These are phyloP conservation scores for Drosophila trichaetosa DNA, from an alignment of 2,888 invertebrate species.

Conservation along the genomic window DNA sequence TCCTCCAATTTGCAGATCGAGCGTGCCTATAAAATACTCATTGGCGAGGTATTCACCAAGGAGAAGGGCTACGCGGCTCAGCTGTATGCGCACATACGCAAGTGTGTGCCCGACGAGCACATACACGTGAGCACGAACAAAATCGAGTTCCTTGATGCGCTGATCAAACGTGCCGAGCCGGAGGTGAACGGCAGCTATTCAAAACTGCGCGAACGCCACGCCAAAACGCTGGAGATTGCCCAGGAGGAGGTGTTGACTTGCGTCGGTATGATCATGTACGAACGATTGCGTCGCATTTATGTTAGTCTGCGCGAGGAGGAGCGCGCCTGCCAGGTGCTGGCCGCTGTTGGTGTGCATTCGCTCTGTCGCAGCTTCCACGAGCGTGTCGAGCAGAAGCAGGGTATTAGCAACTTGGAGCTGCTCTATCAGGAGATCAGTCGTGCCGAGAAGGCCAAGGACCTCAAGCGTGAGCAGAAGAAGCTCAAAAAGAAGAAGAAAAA, in stretches of 20 bases:
- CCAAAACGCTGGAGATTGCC: slow-evolving; percentile 98
- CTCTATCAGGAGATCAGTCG: slow-evolving; percentile 94
- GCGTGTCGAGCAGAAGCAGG: slow-evolving; percentile 94
- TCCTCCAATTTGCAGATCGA: slow-evolving; percentile 85
- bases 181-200: slow-evolving; percentile 90
- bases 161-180: slow-evolving; percentile 96
- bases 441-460: slow-evolving; percentile 93
- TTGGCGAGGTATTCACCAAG: slow-evolving; percentile 93
- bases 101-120: slow-evolving; percentile 94
- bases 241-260: slow-evolving; percentile 98
- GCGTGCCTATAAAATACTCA: slow-evolving; percentile 93
- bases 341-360: slow-evolving; percentile 94
- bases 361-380: slow-evolving; percentile 95
- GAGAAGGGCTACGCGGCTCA: slow-evolving; percentile 96
- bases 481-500: slow-evolving; percentile 92
- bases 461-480: slow-evolving; percentile 94
- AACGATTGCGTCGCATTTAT: slow-evolving; percentile 94
- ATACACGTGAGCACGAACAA: slow-evolving; percentile 93
- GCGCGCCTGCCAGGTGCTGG: slow-evolving; percentile 96
- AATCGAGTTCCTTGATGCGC: slow-evolving; percentile 94
- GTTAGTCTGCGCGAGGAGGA: slow-evolving; percentile 95
- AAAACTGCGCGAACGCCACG: slow-evolving; percentile 95
- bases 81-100: slow-evolving; percentile 93
- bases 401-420: slow-evolving; percentile 94
- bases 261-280: slow-evolving; percentile 96